These are phyloP conservation scores for Oikopleura dioica DNA, from an alignment of 23 tunicate species.

Conservation along the genomic window DNA sequence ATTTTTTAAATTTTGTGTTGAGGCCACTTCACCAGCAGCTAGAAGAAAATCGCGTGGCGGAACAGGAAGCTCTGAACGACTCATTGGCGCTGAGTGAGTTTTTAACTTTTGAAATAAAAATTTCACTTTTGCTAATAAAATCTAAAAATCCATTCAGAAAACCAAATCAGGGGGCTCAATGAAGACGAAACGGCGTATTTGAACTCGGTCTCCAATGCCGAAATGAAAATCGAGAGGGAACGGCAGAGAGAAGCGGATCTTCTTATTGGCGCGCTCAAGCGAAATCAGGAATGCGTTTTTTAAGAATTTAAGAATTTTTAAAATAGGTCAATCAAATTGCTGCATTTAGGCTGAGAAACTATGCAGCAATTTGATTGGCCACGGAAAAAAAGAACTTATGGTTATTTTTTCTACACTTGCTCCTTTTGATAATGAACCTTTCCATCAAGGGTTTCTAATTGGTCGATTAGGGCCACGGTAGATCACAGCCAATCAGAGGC, in stretches of 20 bases:
- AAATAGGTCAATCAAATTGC: too few relatives aligned
- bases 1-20: background rate
- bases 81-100: background rate
- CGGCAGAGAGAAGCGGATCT: background rate
- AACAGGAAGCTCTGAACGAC: background rate
- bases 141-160: background rate
- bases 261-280: background rate
- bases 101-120: too few relatives aligned
- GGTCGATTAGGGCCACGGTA: too few relatives aligned
- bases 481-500: too few relatives aligned
- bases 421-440: background rate
- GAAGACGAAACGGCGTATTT: background rate
- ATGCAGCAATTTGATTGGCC: background rate
- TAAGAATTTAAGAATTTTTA: too few relatives aligned
- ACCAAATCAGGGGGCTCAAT: background rate
- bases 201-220: background rate
- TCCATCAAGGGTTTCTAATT: too few relatives aligned
- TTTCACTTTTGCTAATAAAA: too few relatives aligned
- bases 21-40: background rate
- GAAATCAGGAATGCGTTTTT: background rate
- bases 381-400: background rate
- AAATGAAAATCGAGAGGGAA: background rate
- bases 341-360: too few relatives aligned
- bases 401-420: background rate
- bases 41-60: background rate